These are phyloP conservation scores for Pseudochirops corinnae DNA, from an alignment of 2,797 vertebrate genomes.

Conservation along the genomic window DNA sequence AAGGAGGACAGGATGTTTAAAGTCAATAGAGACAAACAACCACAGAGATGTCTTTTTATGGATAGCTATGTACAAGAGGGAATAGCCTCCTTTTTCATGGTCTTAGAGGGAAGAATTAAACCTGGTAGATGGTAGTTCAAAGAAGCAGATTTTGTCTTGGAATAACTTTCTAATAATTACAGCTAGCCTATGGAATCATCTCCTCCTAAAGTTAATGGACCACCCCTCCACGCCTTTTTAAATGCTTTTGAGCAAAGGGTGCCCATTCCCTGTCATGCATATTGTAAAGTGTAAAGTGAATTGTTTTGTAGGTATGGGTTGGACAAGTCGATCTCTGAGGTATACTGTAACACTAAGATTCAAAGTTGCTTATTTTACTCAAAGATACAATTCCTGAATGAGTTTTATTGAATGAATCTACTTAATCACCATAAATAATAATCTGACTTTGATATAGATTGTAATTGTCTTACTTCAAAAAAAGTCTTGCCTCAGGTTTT, in stretches of 20 bases:
- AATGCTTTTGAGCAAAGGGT: not conserved
- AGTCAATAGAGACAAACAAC: not conserved
- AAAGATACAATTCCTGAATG: constrained; percentile 9
- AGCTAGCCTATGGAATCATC: not conserved
- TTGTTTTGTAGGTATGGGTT: not conserved
- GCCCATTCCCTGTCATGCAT: not conserved
- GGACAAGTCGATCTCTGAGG: not conserved
- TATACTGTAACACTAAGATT: not conserved
- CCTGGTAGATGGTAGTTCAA: not conserved
- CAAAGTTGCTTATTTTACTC: constrained; percentile 17
- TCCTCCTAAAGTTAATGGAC: not conserved
- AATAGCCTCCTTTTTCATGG: not conserved
- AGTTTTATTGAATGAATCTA: constrained; percentile 42
- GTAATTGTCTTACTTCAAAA: constrained; percentile 48
- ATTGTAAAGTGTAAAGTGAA: too few species aligned
- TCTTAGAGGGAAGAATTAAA: not conserved
- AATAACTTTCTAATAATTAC: not conserved
- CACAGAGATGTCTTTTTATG: not conserved
- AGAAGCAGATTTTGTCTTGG: not conserved
- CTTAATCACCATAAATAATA: constrained; percentile 15
- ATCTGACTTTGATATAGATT: constrained; percentile 18
- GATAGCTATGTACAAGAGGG: not conserved
- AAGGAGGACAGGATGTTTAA: not conserved
- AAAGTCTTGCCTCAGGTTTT: not conserved
- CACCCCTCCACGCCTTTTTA: not conserved